Evolutionary conservation across 2,113 vertebrate genomes (phyloP).

Genomic region (Rhinoptilus africanus): DNA sequence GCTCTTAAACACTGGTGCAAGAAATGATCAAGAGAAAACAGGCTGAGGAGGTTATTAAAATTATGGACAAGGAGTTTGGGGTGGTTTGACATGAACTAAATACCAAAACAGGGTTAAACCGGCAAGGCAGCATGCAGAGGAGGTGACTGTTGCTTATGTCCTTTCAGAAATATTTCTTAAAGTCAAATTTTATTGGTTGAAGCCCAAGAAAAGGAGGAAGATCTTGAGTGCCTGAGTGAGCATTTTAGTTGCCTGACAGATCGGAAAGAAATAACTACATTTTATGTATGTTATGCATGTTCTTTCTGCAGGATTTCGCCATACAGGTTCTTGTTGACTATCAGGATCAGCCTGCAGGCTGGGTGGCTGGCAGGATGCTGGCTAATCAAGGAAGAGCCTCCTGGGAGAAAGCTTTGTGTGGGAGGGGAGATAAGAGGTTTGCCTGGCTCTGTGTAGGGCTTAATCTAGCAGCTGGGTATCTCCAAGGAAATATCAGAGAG

Average conservation of each 20-base stretch:
- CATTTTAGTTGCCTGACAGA: not conserved
- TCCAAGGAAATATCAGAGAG: not conserved
- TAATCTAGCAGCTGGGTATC: not conserved
- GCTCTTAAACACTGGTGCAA: not conserved
- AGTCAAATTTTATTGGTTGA: not conserved
- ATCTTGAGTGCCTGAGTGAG: not conserved
- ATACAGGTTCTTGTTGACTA: not conserved
- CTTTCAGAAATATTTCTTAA: not conserved
- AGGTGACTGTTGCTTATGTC: not conserved
- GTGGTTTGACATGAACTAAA: not conserved
- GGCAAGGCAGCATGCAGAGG: accelerated
- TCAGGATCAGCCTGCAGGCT: not conserved
- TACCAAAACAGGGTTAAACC: not conserved
- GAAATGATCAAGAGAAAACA: not conserved
- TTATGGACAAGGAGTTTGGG: not conserved
- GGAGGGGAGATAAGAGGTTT: not conserved
- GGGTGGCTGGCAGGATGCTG: not conserved
- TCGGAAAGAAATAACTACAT: not conserved
- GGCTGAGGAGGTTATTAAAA: not conserved
- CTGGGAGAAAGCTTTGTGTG: not conserved
- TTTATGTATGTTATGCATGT: not conserved
- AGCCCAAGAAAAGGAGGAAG: not conserved
- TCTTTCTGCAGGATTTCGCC: not conserved
- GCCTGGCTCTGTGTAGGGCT: not conserved
- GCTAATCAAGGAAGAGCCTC: not conserved